phyloP scores from a whole-genome alignment of 2,113 vertebrate genomes.

The Sapayoa aenigma region DNA sequence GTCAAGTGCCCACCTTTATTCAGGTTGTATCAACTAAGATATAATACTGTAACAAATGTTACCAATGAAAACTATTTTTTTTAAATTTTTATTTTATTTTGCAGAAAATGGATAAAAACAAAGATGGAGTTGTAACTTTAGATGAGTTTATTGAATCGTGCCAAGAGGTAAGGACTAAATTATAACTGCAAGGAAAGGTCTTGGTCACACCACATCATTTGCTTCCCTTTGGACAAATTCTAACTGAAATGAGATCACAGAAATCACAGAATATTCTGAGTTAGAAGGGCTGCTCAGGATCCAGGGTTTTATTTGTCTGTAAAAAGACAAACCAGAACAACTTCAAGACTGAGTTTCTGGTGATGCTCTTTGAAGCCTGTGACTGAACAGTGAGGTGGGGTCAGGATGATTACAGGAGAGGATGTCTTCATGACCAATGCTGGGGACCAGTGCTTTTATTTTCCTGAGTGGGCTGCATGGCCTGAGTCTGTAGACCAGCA shows the following conservation, averaged over 20 bases:
- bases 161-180: constrained; percentile 86
- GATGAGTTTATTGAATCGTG: constrained; percentile 97
- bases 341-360: neutral
- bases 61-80: neutral
- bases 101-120: constrained; percentile 99
- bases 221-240: neutral
- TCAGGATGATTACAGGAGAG: neutral
- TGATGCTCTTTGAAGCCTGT: neutral
- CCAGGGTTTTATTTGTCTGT: neutral
- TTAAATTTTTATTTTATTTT: constrained; percentile 20
- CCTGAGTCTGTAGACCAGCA: neutral
- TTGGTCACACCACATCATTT: neutral
- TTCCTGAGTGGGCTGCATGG: neutral
- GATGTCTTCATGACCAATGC: neutral
- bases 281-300: neutral
- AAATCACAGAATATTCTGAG: no score
- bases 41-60: neutral
- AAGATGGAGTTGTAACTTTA: constrained; percentile 95
- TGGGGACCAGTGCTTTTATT: neutral
- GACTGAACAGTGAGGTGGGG: neutral
- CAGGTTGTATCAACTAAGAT: neutral
- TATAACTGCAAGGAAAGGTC: neutral
- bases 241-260: neutral
- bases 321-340: neutral
- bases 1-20: neutral